phyloP scores from a whole-genome alignment of 2,113 vertebrate species.

The Cnemophilus loriae region DNA sequence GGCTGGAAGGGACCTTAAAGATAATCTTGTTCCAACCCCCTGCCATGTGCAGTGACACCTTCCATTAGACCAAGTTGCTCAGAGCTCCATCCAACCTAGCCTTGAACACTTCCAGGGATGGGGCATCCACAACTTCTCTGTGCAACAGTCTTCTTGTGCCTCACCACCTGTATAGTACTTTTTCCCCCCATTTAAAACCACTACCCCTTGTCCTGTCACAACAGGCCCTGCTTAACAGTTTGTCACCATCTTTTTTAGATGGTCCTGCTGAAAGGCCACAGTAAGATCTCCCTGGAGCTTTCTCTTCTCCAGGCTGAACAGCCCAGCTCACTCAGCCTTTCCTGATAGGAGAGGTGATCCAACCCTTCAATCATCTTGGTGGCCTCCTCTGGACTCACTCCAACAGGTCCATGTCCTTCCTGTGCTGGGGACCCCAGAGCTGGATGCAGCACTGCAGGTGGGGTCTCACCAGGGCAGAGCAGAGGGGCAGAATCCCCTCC shows the following conservation, averaged over 20 bases:
- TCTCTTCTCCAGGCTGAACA: background rate
- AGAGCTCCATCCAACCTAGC: background rate
- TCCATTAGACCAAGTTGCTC: background rate
- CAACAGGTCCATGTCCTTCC: background rate
- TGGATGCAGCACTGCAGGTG: background rate
- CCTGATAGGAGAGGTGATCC: fast-evolving
- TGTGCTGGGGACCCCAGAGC: background rate
- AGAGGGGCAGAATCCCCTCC: background rate
- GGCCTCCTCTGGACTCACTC: fast-evolving
- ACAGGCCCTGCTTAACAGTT: background rate
- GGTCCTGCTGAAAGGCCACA: background rate
- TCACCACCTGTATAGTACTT: background rate
- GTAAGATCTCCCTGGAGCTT: background rate
- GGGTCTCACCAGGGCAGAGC: background rate
- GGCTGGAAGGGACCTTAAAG: background rate
- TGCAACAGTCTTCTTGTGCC: background rate
- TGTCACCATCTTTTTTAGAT: background rate
- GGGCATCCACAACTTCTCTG: background rate
- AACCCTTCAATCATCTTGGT: fast-evolving
- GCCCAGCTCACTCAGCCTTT: background rate
- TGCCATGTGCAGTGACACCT: background rate
- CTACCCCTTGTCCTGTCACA: background rate
- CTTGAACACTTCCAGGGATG: background rate
- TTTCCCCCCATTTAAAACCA: background rate
- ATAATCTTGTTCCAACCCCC: background rate